Conservation (phyloP, 2,113 vertebrate genomes). For the Ifrita kowaldi region DNA sequence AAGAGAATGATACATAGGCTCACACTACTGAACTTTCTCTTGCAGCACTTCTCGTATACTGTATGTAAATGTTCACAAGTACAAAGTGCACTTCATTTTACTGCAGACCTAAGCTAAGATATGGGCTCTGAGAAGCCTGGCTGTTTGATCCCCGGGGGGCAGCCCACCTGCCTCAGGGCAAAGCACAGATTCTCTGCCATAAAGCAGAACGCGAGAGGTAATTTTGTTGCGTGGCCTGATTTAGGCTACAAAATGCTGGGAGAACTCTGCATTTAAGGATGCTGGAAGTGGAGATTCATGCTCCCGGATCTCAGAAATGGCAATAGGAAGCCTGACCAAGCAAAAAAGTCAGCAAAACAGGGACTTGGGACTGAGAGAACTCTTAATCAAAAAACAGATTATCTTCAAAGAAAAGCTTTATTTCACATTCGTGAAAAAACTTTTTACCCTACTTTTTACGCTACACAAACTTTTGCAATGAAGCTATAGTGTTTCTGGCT, state of each 20-base stretch:
- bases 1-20: slow-evolving; percentile 31
- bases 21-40: neutral
- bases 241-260: neutral
- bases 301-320: neutral
- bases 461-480: neutral
- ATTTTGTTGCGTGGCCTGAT: neutral
- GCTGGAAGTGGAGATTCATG: neutral
- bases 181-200: neutral
- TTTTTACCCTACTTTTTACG: neutral
- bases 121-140: neutral
- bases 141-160: neutral
- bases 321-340: neutral
- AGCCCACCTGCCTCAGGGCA: neutral
- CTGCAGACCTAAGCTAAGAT: neutral
- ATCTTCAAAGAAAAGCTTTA: neutral
- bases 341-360: neutral
- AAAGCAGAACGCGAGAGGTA: rapidly evolving
- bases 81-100: neutral
- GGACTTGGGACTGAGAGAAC: neutral
- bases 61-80: neutral
- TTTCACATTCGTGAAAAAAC: neutral
- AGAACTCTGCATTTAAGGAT: neutral
- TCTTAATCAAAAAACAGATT: neutral
- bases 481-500: neutral
- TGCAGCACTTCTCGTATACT: neutral